These are phyloP conservation scores for Erebia palarica DNA, from an alignment of 2,888 invertebrate species.

Conservation along the genomic window DNA sequence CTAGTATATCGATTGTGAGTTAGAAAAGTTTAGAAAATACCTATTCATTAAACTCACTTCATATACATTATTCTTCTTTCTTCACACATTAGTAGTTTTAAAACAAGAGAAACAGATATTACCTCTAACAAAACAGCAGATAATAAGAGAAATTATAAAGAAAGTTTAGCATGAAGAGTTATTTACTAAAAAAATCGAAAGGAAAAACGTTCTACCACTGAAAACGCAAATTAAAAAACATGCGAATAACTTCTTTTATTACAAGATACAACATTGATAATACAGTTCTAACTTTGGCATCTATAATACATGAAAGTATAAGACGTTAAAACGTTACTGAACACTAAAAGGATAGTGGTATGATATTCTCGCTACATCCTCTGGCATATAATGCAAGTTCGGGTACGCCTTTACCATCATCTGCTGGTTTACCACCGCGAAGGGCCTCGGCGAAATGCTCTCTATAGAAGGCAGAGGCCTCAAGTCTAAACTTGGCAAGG, in stretches of 20 bases:
- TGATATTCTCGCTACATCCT: slow-evolving; percentile 72
- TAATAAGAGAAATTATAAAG: background rate
- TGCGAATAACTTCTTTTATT: slow-evolving; percentile 4
- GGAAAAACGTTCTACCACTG: background rate
- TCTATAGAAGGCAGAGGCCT: slow-evolving; percentile 76
- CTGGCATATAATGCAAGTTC: slow-evolving; percentile 72
- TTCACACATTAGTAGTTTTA: too few species aligned
- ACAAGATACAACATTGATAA: background rate
- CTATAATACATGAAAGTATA: slow-evolving; percentile 13
- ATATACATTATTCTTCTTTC: too few species aligned
- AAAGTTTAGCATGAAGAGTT: background rate
- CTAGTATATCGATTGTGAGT: too few species aligned
- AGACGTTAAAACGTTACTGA: slow-evolving; percentile 50
- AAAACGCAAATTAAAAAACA: background rate
- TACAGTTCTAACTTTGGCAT: slow-evolving; percentile 14
- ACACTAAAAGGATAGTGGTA: slow-evolving; percentile 77
- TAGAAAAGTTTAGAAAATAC: too few species aligned
- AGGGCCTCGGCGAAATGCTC: slow-evolving; percentile 74
- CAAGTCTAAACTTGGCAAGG: slow-evolving; percentile 61
- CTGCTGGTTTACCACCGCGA: slow-evolving; percentile 74
- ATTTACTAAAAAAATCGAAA: background rate
- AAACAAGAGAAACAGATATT: too few species aligned
- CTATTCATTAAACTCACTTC: too few species aligned
- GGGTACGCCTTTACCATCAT: slow-evolving; percentile 80
- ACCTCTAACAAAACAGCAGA: background rate